Base-by-base conservation (phyloP, 2,888 invertebrate genomes). In the Cephus sareptanus region DNA sequence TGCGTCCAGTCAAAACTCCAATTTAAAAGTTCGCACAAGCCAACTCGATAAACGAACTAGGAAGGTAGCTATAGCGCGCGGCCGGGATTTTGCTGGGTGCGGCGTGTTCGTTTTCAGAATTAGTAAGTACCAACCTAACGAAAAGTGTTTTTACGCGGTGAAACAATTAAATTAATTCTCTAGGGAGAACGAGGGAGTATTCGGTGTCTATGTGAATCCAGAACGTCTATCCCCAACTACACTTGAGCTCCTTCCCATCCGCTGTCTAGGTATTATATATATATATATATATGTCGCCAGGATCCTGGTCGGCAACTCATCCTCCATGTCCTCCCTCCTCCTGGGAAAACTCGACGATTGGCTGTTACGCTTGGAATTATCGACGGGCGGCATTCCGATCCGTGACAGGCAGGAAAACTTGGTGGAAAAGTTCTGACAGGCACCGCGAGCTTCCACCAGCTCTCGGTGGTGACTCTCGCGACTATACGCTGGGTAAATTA, bases 1-100 rank as follows among this genome's bases (percentile, higher is more conserved):
- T 87, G 88, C 86, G 85, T 87, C 86, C 89, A 87, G 89, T 89
- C 89, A 89, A 90, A 90, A 89, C 87, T 89, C 85, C 87, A 89
- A 90, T 89, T 89, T 87, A 89, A 90, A 90, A 90, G 85, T 89
- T 89, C 84, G 86, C 81, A 80, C 82, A 81, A 81, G 81, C 78
- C 74, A 70, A 75, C 34, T 33, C 30, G 35, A 30, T 70, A 56
- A 56, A 56, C 56, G 56, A 56, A 56, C 56, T 56, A 23, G 56
- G 23, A 56, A 23, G 23, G 56, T 1, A 23, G 56, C 56, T 56
- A 56, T 56, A 56, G 23, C 2, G 2, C 9, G 9, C 56, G 56
- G 23, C 56, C 56, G 23, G 9, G 56, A 56, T 56, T 56, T 56
- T 1, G 23, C 9, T 56, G 2, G 56, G 23, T 23, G 23, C 6